These are phyloP conservation scores for Alexandromys fortis DNA, from an alignment of 2,113 vertebrate genomes.

Conservation along the genomic window DNA sequence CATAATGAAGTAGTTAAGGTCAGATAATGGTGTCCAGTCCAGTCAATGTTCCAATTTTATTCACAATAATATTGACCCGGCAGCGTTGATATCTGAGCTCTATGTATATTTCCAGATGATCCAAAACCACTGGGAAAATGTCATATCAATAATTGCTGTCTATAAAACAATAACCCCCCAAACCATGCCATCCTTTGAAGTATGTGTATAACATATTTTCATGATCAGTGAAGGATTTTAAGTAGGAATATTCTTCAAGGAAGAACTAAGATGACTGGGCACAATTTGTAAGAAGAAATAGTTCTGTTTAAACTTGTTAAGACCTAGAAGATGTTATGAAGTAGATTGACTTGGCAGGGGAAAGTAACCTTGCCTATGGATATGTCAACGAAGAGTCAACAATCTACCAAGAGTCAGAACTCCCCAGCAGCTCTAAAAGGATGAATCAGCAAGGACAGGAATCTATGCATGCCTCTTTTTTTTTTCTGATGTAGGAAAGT, in stretches of 20 bases:
- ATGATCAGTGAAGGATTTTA: not conserved
- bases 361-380: not conserved
- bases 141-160: not conserved
- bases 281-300: not conserved
- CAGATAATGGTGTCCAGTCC: not conserved
- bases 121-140: not conserved
- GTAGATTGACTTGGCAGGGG: not conserved
- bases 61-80: not conserved
- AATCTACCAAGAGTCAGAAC: not conserved
- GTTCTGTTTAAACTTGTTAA: slow-evolving; percentile 42
- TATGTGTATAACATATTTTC: not conserved
- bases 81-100: too few relatives aligned
- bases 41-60: not conserved
- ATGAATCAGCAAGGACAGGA: not conserved
- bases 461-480: not conserved
- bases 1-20: not conserved
- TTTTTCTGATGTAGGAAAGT: not conserved
- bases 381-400: not conserved
- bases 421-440: not conserved
- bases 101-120: not conserved
- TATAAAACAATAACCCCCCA: not conserved
- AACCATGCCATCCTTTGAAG: not conserved
- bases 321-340: not conserved
- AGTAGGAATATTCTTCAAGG: not conserved
- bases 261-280: not conserved